phyloP scores from a whole-genome alignment of 2,113 vertebrate species.

The Pantherophis guttatus region DNA sequence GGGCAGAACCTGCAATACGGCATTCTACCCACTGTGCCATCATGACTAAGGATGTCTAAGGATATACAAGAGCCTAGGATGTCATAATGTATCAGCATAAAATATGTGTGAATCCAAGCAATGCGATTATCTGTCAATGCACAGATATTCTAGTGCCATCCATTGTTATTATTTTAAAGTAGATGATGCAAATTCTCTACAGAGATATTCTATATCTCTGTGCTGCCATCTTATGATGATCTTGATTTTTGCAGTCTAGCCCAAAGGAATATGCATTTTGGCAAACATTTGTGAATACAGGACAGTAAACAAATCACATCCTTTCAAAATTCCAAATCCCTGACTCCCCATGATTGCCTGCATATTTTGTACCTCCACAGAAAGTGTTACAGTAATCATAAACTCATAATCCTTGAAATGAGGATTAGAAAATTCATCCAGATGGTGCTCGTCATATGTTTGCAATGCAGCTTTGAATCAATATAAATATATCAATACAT shows the following conservation, averaged over 20 bases:
- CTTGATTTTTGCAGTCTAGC: neutral
- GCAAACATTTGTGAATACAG: neutral
- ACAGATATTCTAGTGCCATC: too few species aligned
- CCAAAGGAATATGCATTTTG: neutral
- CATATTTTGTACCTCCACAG: neutral
- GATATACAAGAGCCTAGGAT: too few species aligned
- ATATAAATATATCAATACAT: slow-evolving; percentile 37
- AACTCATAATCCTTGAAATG: neutral
- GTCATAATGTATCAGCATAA: too few species aligned
- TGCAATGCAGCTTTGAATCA: slow-evolving; percentile 48
- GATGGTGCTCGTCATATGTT: neutral
- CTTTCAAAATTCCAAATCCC: neutral
- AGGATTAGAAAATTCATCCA: neutral
- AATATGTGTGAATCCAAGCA: too few species aligned
- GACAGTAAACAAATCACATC: neutral
- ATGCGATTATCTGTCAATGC: too few species aligned
- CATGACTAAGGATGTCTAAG: too few species aligned
- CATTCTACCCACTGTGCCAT: too few species aligned
- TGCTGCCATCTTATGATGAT: neutral
- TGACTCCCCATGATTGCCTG: neutral
- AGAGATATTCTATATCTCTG: neutral
- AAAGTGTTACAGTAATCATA: neutral
- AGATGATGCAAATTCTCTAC: neutral
- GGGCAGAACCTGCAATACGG: too few species aligned
- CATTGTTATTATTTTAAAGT: neutral